Evolutionary conservation across 2,888 invertebrate genomes (phyloP).

Genomic region (Dorcus parallelipipedus): DNA sequence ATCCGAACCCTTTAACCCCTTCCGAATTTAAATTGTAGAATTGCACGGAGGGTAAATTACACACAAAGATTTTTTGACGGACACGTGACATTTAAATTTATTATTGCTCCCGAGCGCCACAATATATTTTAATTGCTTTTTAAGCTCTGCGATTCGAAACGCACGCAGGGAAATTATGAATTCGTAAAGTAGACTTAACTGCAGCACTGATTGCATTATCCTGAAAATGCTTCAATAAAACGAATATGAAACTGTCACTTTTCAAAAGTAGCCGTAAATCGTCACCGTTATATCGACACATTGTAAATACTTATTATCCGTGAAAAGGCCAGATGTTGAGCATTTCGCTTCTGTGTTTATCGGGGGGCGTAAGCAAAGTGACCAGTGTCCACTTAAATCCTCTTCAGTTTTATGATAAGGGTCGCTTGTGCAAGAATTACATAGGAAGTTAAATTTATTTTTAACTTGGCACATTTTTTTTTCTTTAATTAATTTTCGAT

Average conservation of each 20-base stretch:
- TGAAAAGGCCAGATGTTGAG: conserved; percentile 24
- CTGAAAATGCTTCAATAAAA: conserved; percentile 34
- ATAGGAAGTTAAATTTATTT: no score
- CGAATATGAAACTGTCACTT: conserved; percentile 45
- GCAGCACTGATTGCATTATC: conserved; percentile 40
- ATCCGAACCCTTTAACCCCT: no score
- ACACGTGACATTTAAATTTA: neutral
- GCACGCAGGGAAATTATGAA: conserved; percentile 29
- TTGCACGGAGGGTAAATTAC: no score
- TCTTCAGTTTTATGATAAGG: neutral
- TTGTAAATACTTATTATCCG: conserved; percentile 23
- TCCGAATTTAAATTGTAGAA: no score
- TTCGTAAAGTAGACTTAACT: conserved; percentile 39
- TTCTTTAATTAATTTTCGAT: no score
- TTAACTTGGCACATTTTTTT: no score
- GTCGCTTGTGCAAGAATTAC: no score
- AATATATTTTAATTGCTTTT: conserved; percentile 1
- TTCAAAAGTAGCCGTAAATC: conserved; percentile 30
- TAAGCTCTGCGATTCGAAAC: neutral
- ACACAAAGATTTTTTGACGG: neutral
- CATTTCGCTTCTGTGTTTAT: conserved; percentile 4
- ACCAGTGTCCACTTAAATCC: conserved; percentile 22
- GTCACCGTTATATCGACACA: conserved; percentile 15
- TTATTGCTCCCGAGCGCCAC: neutral
- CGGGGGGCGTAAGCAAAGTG: conserved; percentile 17